Base-by-base conservation (phyloP, 92 coral and sea anemone species). In the Ricordea florida region DNA sequence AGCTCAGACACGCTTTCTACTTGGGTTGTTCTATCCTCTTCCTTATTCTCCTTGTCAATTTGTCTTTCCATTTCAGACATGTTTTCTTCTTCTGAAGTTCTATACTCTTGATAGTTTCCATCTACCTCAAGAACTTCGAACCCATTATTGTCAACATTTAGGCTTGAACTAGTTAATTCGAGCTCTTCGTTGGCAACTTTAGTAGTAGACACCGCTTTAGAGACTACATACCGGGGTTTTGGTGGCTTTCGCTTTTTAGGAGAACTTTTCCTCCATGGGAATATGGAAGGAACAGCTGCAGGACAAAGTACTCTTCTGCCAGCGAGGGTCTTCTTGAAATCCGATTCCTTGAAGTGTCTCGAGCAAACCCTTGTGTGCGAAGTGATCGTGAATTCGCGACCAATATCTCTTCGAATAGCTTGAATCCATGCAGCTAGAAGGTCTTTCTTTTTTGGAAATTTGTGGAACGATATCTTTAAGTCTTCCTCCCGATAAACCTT, bases 371-470 rank as follows among this genome's bases (percentile, higher is more conserved):
- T 62, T 34, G 80, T 79, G 83, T 84, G 61, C 16, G 52, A 46
- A 7, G 58, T 79, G 25, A 89, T 78, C 15, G 24, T 27, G 49
- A 89, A 89, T 49, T 61, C n/a, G 27, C 23, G 59, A 9, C 93
- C 93, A 26, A 84, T 58, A 74, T 89, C 93, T 74, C 81, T 66
- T 21, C 90, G 71, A 47, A 79, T 79, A 6, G 93, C 93, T 26
- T 29, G 38, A 32, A 89, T 79, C 93, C 93, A 89, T 49, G 69
- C 75, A 36, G 59, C 43, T 31, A 67, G 62, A 44, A 73, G 45
- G 23, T 24, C 24, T 42, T 36, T 83, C 11, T 83, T 79, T 25
- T 72, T 50, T 13, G 89, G 93, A 58, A 88, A 83, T 43, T 74
- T 72, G 59, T 62, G 70, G 47, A 56, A 83, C 31, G 85, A 87